Evolutionary conservation across 2,888 invertebrate species (phyloP).

Genomic region (Hermaeophaga mercurialis): DNA sequence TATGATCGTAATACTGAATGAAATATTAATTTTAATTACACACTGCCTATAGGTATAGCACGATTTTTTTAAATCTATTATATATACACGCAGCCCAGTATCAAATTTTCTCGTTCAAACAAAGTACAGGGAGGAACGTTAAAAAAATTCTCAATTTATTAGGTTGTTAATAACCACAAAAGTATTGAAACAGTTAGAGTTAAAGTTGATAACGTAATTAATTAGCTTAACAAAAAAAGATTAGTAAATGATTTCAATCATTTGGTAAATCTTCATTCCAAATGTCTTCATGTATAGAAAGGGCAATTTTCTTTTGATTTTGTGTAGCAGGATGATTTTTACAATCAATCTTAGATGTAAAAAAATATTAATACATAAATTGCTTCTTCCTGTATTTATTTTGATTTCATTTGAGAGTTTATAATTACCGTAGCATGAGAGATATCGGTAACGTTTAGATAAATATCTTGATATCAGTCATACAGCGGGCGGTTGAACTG

Average conservation of each 20-base stretch:
- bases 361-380: too few relatives aligned
- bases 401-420: conserved; percentile 28
- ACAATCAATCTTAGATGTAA: too few relatives aligned
- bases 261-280: too few relatives aligned
- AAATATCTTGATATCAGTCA: conserved; percentile 39
- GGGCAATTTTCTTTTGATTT: too few relatives aligned
- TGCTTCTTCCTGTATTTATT: conserved; percentile 21
- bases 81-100: conserved; percentile 11
- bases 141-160: too few relatives aligned
- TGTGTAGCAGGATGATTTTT: too few relatives aligned
- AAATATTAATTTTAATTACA: conserved; percentile 26
- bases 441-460: conserved; percentile 37
- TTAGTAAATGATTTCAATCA: too few relatives aligned
- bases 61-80: conserved; percentile 18
- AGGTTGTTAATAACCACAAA: too few relatives aligned
- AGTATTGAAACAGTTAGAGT: too few relatives aligned
- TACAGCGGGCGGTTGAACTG: conserved; percentile 35
- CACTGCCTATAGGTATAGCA: conserved; percentile 17
- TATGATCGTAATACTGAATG: conserved; percentile 14
- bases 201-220: too few relatives aligned
- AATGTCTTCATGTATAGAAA: too few relatives aligned
- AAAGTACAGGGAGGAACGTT: conserved; percentile 1
- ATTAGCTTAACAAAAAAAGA: too few relatives aligned
- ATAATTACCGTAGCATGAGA: conserved; percentile 34
- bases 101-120: conserved; percentile 10